Percentiles rank a stretch among this genome's conserved stretches.
phyloP scores from a whole-genome alignment of 1,140 invertebrate species.

The Euschistus heros region DNA sequence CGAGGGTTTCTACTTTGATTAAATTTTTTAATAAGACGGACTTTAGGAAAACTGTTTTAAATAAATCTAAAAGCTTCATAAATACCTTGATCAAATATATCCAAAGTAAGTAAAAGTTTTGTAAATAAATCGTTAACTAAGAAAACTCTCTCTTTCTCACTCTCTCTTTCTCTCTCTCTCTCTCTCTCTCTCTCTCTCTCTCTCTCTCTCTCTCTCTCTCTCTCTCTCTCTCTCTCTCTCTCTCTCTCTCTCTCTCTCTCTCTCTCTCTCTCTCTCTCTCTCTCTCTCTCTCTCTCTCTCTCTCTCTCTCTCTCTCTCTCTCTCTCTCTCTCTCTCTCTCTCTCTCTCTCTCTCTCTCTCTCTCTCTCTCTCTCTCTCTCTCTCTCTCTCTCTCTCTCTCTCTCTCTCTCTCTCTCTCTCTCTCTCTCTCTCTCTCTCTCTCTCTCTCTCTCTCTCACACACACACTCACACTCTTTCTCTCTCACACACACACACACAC shows the following conservation, averaged over 20 bases:
- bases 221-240: too few relatives aligned
- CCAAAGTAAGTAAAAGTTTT: too few relatives aligned
- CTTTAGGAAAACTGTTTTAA: too few relatives aligned
- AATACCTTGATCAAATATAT: too few relatives aligned
- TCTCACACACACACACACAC: neutral
- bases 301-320: neutral
- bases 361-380: neutral
- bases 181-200: too few relatives aligned
- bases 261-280: conserved; percentile 1
- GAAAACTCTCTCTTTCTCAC: too few relatives aligned
- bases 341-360: neutral
- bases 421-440: conserved; percentile 11
- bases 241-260: conserved; percentile 4
- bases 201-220: too few relatives aligned
- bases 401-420: neutral
- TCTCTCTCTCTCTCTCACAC: conserved; percentile 6
- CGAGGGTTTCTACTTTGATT: too few relatives aligned
- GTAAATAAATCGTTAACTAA: too few relatives aligned
- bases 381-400: neutral
- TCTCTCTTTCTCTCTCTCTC: too few relatives aligned
- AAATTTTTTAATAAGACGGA: too few relatives aligned
- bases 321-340: neutral
- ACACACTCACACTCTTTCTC: conserved; percentile 6
- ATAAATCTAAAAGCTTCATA: too few relatives aligned
- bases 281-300: neutral